These are phyloP conservation scores for Xenops minutus DNA, from an alignment of 2,797 vertebrate genomes.

Conservation along the genomic window DNA sequence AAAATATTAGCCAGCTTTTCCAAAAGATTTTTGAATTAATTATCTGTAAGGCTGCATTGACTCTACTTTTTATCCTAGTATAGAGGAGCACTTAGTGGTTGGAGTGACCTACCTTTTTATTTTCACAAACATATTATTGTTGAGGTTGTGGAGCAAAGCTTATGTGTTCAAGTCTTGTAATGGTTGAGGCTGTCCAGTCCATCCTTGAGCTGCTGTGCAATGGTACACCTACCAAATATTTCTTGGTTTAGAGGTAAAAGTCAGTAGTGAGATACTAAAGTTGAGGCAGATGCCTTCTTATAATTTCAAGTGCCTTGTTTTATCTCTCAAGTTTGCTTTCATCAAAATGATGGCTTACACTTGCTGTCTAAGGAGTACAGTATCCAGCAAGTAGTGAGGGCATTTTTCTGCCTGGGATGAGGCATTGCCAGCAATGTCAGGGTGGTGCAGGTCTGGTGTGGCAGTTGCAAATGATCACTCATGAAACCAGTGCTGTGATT, in stretches of 20 bases:
- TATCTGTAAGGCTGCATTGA: neutral
- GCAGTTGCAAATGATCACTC: neutral
- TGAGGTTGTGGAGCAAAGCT: neutral
- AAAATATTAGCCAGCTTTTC: neutral
- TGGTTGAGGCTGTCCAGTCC: neutral
- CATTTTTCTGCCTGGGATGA: neutral
- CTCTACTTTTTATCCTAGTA: neutral
- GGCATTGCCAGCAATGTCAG: neutral
- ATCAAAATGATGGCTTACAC: neutral
- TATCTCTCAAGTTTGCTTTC: neutral
- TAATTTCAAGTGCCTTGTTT: neutral
- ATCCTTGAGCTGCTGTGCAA: neutral
- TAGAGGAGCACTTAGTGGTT: neutral
- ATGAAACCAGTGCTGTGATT: conserved; percentile 1
- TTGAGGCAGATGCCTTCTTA: neutral
- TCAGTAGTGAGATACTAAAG: neutral
- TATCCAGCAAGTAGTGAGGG: neutral
- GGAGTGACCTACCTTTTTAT: neutral
- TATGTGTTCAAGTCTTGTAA: neutral
- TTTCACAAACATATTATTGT: neutral
- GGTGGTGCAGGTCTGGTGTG: neutral
- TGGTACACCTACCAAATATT: neutral
- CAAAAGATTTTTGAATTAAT: neutral
- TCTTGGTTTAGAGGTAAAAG: neutral
- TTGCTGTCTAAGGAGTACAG: neutral